Evolutionary conservation across 2,113 vertebrate species (phyloP), one percentile per base, ranked within the genome.

Genomic region (Miniopterus natalensis): DNA sequence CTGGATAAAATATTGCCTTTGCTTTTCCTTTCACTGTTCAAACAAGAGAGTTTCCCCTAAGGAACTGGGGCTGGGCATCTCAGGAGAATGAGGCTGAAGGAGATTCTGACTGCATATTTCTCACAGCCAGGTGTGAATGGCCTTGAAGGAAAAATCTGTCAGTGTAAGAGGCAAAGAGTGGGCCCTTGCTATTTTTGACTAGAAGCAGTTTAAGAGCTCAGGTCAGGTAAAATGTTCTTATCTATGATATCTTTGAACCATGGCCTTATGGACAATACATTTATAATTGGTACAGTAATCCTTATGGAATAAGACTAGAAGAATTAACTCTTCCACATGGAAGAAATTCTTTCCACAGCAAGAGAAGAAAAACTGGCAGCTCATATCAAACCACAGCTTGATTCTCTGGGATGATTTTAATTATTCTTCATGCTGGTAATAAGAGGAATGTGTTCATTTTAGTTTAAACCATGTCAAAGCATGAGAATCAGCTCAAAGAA

Each of bases 381-480:
- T 93, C 29, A 84, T 89, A 89, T 88, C 91, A 96, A 97, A 91
- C 95, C 97, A 93, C 95, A 95, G 91, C 36, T 87, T 96, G 89
- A 94, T 83, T 96, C 86, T 95, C 85, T 84, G 49, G 93, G 92
- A 95, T 96, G 89, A 92, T 96, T 97, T 96, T 93, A 98, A 97
- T 98, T 96, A 87, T 93, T 96, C 93, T 97, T 97, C 96, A 97
- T 92, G 95, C 93, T 96, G 95, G 86, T 94, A 95, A 84, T 75
- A 84, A 92, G 27, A 96, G 95, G 79, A 97, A 96, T 96, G 91
- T 89, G 65, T 73, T 97, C 92, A 63, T 84, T 97, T 91, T 75
- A 27, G 74, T 92, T 71, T 89, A 92, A 92, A 93, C 87, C 79
- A 95, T 79, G 92, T 93, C 70, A 87, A 79, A 96, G 81, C 66